Percentiles rank a stretch among this genome's conserved stretches.
Evolutionary conservation across 2,888 invertebrate species (phyloP).

Genomic region (Lasioglossum zephyrum): DNA sequence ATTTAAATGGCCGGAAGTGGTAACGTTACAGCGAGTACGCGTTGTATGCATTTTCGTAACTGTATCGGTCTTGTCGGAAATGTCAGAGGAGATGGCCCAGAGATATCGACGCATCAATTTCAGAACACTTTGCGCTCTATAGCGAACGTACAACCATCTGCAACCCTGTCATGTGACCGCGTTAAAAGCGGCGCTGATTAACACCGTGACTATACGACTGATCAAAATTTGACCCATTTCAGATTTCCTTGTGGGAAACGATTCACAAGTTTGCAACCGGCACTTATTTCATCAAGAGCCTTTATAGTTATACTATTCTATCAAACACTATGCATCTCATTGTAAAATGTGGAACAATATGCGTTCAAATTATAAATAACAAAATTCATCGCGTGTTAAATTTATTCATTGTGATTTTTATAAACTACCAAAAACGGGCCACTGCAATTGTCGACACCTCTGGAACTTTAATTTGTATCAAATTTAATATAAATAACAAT

Average conservation of each 20-base stretch:
- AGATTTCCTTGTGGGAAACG: background rate
- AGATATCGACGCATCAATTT: background rate
- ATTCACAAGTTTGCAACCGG: background rate
- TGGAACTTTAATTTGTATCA: background rate
- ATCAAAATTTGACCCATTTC: background rate
- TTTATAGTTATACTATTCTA: background rate
- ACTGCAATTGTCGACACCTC: background rate
- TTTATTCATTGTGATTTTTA: background rate
- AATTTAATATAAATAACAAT: no score
- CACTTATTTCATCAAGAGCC: background rate
- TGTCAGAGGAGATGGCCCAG: background rate
- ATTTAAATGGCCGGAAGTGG: background rate
- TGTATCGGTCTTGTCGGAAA: background rate
- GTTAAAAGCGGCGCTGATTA: constrained; percentile 1
- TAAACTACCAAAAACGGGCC: background rate
- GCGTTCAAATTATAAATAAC: background rate
- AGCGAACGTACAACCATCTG: background rate
- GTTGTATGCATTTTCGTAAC: background rate
- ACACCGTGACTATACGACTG: background rate
- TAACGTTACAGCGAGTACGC: background rate
- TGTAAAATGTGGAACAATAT: background rate
- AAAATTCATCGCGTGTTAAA: background rate
- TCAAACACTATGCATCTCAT: background rate
- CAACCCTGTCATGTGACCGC: constrained; percentile 4
- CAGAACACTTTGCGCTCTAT: background rate